phyloP scores from a whole-genome alignment of 2,888 invertebrate species.

The Choreutis nemorana region DNA sequence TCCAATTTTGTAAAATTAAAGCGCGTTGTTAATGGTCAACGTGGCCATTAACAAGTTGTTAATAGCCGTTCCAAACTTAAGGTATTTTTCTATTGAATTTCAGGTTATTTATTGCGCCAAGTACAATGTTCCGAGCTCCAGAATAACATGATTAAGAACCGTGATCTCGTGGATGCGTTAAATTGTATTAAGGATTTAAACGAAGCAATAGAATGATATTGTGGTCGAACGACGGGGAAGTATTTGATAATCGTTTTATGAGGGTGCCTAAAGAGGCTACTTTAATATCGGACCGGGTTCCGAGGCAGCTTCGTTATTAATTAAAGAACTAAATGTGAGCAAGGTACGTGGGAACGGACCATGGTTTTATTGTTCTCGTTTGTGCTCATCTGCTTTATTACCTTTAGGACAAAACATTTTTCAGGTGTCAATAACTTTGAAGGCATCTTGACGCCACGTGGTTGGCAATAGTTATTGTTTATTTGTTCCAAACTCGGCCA shows the following conservation, averaged over 20 bases:
- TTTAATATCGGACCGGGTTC: slow-evolving; percentile 44
- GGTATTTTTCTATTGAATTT: slow-evolving; percentile 16
- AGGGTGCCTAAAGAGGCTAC: slow-evolving; percentile 49
- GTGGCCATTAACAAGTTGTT: slow-evolving; percentile 12
- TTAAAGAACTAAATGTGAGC: slow-evolving; percentile 41
- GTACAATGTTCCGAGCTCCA: no score
- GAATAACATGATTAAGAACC: no score
- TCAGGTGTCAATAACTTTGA: slow-evolving; percentile 27
- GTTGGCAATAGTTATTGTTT: slow-evolving; percentile 25
- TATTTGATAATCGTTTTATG: slow-evolving; percentile 62
- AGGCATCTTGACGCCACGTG: slow-evolving; percentile 39
- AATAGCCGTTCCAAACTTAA: slow-evolving; percentile 9
- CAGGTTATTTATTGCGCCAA: no score
- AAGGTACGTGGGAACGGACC: slow-evolving; percentile 54
- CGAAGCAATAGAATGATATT: slow-evolving; percentile 38
- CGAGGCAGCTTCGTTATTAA: slow-evolving; percentile 48
- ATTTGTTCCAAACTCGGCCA: slow-evolving; percentile 24
- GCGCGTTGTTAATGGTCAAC: slow-evolving; percentile 16
- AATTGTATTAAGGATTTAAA: slow-evolving; percentile 45
- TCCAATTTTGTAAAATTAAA: slow-evolving; percentile 15
- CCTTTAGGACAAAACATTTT: slow-evolving; percentile 34
- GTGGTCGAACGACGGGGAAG: slow-evolving; percentile 34
- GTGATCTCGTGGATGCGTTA: slow-evolving; percentile 50
- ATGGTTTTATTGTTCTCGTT: slow-evolving; percentile 25
- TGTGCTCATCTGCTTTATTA: slow-evolving; percentile 34